Base-by-base conservation (phyloP, 2,888 invertebrate genomes). In the Ennomos erosarius region DNA sequence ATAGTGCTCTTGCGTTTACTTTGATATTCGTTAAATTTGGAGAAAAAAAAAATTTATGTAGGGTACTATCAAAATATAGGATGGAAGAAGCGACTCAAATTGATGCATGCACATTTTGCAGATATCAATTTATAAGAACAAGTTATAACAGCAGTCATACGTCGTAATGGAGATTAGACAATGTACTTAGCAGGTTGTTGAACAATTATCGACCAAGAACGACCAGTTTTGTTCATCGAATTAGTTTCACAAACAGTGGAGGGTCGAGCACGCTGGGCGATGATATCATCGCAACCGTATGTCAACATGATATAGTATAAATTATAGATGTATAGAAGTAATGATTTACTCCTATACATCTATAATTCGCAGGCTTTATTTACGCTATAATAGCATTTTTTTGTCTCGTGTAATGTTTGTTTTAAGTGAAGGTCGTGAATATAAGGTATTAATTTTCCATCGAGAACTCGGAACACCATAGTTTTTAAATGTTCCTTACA, bases 261-360 rank as follows among this genome's bases (percentile, higher is more conserved):
- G 66, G 60, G 70, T 68, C 69, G 55, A 64, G 68, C 66, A 65
- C 67, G 64, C 62, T 62, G 57, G 58, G 43, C 62, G 73, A 69
- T 87, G 86, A 87, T 85, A 82, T 87, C 85, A 87, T 72, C 62
- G 64, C 71, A 71, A 68, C 77, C 70, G 73, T 75, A 62, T 78
- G 78, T 79, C 79, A 78, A 77, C 78, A 76, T 68, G 50, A 57
- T 26, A 26, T 5, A n/a, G n/a, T n/a, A n/a, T n/a, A n/a, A n/a
- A n/a, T 3, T 16, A 16, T 16, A 6, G n/a, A n/a, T n/a, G 26
- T 45, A 49, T 68, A 65, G 64, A 69, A 69, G 71, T 71, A 70
- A 70, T 74, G 64, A 70, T 74, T 73, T 67, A 75, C 63, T 60
- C n/a, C n/a, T n/a, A n/a, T n/a, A n/a, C n/a, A n/a, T n/a, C n/a